Evolutionary conservation across 2,113 vertebrate species (phyloP), one percentile per base, ranked within the genome.

Genomic region (Hassar affinis): DNA sequence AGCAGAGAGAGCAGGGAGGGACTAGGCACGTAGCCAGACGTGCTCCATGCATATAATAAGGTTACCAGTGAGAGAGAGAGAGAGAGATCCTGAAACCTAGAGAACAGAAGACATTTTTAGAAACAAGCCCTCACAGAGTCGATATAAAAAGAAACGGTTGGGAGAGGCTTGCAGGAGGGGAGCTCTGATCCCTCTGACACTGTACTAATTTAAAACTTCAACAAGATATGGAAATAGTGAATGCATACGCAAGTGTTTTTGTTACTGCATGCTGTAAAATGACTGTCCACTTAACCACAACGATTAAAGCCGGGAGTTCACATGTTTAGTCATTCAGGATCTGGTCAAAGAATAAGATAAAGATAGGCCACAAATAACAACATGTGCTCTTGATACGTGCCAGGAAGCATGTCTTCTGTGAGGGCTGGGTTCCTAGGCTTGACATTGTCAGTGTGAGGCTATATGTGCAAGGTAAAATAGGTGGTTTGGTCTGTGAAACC

Each of bases 41-140:
- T 79, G 87, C 85, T 89, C 75, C 88, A 91, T 85, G 83, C 54
- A 57, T 82, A 80, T 89, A 89, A 91, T 86, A 86, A 86, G 81
- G 89, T 90, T 89, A 89, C 64, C 80, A 86, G 64, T 83, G 57
- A 71, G 42, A 76, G 78, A 84, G 82, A 59, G 68, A 35, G 35
- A 42, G 42, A 45, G 30, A 85, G 56, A 86, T 81, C 51, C 25
- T 76, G 85, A 74, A 84, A 86, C 69, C 51, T 68, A 56, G 78
- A 81, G 78, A 84, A 71, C 75, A 49, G 74, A 71, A 86, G 84
- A 87, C 85, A 79, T 71, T 80, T 82, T 85, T 81, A 87, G 81
- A 87, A 85, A 86, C 83, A 84, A 81, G 77, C 35, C 72, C 7
- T 49, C 61, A 86, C 27, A 62, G 64, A 66, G 62, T 15, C 22